These are phyloP conservation scores for Geophilus truncorum DNA, from an alignment of 2,888 invertebrate genomes.

Conservation along the genomic window DNA sequence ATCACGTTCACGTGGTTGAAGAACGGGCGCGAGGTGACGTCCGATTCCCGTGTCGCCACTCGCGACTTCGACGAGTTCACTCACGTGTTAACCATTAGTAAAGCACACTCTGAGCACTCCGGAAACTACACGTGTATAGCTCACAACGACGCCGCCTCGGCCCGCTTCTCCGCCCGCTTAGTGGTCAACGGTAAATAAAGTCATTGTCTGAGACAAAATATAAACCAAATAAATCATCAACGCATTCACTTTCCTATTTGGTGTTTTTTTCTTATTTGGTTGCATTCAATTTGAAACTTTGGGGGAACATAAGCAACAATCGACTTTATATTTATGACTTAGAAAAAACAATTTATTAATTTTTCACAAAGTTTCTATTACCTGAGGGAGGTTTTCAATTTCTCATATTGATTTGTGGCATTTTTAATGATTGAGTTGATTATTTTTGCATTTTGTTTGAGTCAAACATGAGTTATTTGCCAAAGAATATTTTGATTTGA, in stretches of 20 bases:
- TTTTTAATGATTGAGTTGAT: no score
- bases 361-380: no score
- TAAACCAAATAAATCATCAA: background rate
- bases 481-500: no score
- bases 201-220: background rate
- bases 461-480: no score
- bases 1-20: constrained; percentile 39
- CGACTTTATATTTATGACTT: no score
- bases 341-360: no score
- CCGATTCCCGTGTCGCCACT: constrained; percentile 32
- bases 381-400: no score
- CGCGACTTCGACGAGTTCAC: constrained; percentile 34
- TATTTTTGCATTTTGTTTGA: no score
- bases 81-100: constrained; percentile 31
- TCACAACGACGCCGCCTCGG: constrained; percentile 32
- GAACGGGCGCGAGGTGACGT: constrained; percentile 35
- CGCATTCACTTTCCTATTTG: background rate
- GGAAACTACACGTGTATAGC: constrained; percentile 33
- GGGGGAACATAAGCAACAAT: no score
- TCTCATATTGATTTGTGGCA: no score
- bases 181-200: constrained; percentile 31
- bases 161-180: constrained; percentile 13
- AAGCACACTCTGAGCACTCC: constrained; percentile 28
- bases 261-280: background rate
- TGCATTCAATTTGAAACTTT: no score